These are phyloP conservation scores for Alectura lathami DNA, from an alignment of 2,113 vertebrate species.

Conservation along the genomic window DNA sequence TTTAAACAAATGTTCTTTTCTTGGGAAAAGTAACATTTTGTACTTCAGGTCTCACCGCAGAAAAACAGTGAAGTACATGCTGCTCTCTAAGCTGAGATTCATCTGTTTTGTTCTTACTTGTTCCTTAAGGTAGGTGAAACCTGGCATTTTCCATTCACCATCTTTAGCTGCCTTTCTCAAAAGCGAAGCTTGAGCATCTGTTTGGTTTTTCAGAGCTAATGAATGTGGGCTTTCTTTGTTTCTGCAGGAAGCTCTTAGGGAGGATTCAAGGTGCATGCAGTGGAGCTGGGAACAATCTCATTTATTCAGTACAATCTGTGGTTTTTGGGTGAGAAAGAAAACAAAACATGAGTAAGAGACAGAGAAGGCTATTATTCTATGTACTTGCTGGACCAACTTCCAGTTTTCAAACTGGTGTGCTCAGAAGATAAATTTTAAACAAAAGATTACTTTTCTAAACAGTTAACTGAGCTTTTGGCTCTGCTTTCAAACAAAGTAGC, in stretches of 20 bases:
- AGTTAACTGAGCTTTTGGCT: not conserved
- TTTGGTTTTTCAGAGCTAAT: not conserved
- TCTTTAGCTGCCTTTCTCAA: not conserved
- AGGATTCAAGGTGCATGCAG: not conserved
- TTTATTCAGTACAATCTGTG: not conserved
- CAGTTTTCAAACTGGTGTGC: not conserved
- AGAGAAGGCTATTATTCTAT: not conserved
- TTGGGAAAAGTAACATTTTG: not conserved
- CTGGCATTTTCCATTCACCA: not conserved
- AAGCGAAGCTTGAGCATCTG: not conserved
- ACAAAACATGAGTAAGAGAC: not conserved
- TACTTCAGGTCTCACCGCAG: not conserved
- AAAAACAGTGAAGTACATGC: not conserved
- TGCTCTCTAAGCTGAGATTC: not conserved
- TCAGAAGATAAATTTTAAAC: not conserved
- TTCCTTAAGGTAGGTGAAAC: not conserved
- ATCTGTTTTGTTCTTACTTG: not conserved
- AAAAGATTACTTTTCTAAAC: not conserved
- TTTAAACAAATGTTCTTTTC: not conserved
- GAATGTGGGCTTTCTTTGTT: not conserved
- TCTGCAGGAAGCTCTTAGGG: not conserved
- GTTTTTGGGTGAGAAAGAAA: not conserved
- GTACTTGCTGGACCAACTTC: not conserved
- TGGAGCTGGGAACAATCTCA: not conserved
- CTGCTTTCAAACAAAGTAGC: not conserved